phyloP scores from a whole-genome alignment of 2,888 invertebrate genomes.

The Brachypalpus laphriformis region DNA sequence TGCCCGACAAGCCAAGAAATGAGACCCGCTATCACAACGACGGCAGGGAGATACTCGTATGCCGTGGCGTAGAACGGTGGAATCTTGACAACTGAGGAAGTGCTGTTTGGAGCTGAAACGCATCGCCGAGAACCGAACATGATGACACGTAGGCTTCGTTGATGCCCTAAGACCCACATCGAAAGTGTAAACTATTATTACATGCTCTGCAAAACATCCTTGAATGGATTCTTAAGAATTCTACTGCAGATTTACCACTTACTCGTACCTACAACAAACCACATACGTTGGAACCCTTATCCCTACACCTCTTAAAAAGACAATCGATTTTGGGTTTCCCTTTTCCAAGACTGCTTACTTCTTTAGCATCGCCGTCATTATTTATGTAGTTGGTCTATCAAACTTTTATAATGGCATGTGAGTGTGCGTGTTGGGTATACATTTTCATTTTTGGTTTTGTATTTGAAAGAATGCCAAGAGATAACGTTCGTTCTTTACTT shows the following conservation, averaged over 20 bases:
- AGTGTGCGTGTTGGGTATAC: conserved; percentile 22
- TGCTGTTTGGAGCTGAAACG: no score
- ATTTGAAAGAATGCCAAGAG: neutral
- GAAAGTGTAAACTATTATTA: neutral
- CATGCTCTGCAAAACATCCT: neutral
- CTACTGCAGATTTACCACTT: neutral
- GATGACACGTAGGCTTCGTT: no score
- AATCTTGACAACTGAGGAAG: no score
- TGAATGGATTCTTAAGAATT: neutral
- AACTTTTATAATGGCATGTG: conserved; percentile 8
- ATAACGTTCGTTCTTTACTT: conserved; percentile 5
- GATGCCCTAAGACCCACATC: no score
- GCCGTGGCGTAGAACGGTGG: no score
- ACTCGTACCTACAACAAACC: neutral
- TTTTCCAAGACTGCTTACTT: no score
- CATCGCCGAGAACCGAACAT: no score
- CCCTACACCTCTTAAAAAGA: no score
- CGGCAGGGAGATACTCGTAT: no score
- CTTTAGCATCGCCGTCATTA: neutral
- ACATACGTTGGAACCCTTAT: neutral
- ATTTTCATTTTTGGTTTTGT: neutral
- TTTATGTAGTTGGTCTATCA: conserved; percentile 2
- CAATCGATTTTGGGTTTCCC: neutral
- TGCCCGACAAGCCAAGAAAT: no score
- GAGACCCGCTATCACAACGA: no score